Conservation (phyloP, 2,797 vertebrate species). For the Galaxias olidus region DNA sequence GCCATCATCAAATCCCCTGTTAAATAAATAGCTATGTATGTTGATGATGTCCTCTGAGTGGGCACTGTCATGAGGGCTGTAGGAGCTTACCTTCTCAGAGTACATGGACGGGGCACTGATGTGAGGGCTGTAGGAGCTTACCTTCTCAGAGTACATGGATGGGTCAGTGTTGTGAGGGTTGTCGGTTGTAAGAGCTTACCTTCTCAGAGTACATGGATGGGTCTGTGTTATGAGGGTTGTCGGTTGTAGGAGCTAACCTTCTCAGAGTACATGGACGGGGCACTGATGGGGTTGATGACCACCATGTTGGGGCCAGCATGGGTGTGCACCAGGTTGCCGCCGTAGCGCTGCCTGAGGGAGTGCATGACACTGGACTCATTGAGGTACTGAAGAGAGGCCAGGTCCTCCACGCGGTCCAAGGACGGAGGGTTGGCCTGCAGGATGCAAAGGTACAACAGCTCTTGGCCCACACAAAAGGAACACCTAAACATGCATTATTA, state of each 20-base stretch:
- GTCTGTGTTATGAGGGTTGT: no score
- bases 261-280: conserved; percentile 95
- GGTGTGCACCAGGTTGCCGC: conserved; percentile 90
- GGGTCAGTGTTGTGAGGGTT: no score
- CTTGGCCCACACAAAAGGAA: no score
- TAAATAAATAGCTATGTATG: no score
- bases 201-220: conserved; percentile 96
- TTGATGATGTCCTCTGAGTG: background rate
- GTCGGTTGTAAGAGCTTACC: conserved; percentile 79
- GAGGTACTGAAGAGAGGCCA: conserved; percentile 92
- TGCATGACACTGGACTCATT: conserved; percentile 95
- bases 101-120: conserved; percentile 84
- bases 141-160: conserved; percentile 98
- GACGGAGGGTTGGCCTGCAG: conserved; percentile 88
- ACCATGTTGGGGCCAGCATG: conserved; percentile 90
- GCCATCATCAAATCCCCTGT: no score
- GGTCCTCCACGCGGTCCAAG: conserved; percentile 89
- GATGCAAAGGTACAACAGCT: background rate
- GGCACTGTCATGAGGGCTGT: no score
- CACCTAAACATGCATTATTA: no score
- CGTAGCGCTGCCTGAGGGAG: conserved; percentile 90
- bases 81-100: conserved; percentile 89
- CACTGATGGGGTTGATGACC: conserved; percentile 90
- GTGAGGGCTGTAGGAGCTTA: no score
- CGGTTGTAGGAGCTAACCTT: conserved; percentile 77